Evolutionary conservation across 1,140 invertebrate genomes (phyloP), one percentile per base, ranked within the genome.

Genomic region (Drosophila burlai): DNA sequence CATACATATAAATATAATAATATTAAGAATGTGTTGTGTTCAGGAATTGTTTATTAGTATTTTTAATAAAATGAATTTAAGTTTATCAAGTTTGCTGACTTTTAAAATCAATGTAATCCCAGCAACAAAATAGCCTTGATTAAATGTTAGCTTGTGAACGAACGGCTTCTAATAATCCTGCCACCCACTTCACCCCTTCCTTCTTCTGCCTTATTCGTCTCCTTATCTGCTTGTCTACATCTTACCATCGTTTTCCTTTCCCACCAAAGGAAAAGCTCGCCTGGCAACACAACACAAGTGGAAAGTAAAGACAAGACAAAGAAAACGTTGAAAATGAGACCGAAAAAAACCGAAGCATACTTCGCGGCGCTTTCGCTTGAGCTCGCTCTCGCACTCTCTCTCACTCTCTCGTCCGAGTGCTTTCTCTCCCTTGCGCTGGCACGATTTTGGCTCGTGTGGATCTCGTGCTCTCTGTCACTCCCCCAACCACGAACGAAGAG

Each of bases 301-400:
- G 15, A 29, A 64, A 38, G 57, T 42, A 43, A 80, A 83, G 57
- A 83, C 31, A 54, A 36, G 38, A 18, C 29, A 60, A 73, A 38
- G 64, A 11, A 49, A 69, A 43, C 50, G 4, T 16, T 34, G 66
- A 24, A 36, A 60, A 73, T 36, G 38, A 43, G 38, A 72, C 16
- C 54, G 24, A 52, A 36, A 8, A 72, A 72, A 84, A 52, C 34
- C 13, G 47, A 64, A 81, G 76, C 83, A 75, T 86, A 86, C 83
- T 86, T 85, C 75, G 55, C 66, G 82, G 82, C 82, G 82, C 82
- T 66, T 71, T 85, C 45, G 31, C 80, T 18, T 57, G 50, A 21
- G 38, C 42, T 21, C 34, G 45, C 55, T 42, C 34, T 68, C 11
- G 5, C 15, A 8, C 10, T 61, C 49, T 31, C 29, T 31, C 29